These are phyloP conservation scores for Drosophila virilis DNA, from an alignment of 1,140 invertebrate species.

Conservation along the genomic window DNA sequence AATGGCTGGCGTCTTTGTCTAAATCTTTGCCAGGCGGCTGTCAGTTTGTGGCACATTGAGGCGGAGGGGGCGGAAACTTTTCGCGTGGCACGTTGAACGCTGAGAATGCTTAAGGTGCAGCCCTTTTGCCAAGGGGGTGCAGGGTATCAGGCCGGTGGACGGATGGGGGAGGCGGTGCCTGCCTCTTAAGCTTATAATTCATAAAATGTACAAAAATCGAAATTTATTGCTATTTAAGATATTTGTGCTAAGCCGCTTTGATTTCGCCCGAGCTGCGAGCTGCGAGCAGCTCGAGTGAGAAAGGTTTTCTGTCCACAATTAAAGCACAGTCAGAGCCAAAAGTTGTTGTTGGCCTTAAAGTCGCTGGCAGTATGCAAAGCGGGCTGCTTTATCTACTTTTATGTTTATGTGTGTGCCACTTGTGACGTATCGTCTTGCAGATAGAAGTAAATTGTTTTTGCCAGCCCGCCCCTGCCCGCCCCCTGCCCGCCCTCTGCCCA, in stretches of 20 bases:
- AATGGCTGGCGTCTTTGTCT: constrained; percentile 69
- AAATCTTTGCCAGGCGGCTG: constrained; percentile 71
- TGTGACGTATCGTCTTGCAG: constrained; percentile 77
- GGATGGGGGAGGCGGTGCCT: constrained; percentile 4
- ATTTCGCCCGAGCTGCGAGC: constrained; percentile 2
- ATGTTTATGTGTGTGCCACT: constrained; percentile 30
- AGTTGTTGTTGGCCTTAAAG: background rate
- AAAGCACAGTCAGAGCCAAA: background rate
- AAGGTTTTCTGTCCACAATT: background rate
- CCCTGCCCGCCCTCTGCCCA: background rate
- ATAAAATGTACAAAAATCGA: constrained; percentile 83
- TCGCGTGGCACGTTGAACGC: constrained; percentile 49
- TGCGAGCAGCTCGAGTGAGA: too few relatives aligned
- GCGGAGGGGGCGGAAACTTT: constrained; percentile 48
- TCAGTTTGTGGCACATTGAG: constrained; percentile 29
- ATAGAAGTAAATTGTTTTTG: constrained; percentile 81
- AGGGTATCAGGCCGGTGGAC: background rate
- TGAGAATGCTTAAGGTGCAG: constrained; percentile 64
- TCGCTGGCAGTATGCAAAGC: constrained; percentile 2
- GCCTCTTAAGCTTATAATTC: constrained; percentile 81
- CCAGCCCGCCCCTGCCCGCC: too few relatives aligned
- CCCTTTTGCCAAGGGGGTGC: constrained; percentile 12
- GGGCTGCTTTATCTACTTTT: constrained; percentile 15
- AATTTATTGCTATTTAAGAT: constrained; percentile 84
- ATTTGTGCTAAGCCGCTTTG: constrained; percentile 61